Percentiles rank a stretch among this genome's conserved stretches.
These are phyloP conservation scores for Corythornis vintsioides DNA, from an alignment of 2,113 vertebrate species.

Conservation along the genomic window DNA sequence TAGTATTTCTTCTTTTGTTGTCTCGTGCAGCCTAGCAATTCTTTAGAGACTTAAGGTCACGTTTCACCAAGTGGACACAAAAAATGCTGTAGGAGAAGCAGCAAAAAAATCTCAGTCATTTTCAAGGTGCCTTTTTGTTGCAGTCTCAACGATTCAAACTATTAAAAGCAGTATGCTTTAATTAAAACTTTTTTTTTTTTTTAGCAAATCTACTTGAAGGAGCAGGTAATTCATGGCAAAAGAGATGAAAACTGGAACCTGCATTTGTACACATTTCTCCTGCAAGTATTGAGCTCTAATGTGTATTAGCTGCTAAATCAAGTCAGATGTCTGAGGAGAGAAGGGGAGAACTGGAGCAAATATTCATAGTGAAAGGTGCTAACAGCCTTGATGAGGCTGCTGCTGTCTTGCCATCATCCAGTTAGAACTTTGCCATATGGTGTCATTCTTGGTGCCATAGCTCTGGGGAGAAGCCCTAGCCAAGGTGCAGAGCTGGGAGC, in stretches of 20 bases:
- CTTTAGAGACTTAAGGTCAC: background rate
- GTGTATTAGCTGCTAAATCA: background rate
- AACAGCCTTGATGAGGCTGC: conserved; percentile 36
- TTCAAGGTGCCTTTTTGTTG: background rate
- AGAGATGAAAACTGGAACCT: background rate
- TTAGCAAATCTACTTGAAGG: background rate
- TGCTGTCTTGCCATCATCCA: conserved; percentile 28
- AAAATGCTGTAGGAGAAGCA: background rate
- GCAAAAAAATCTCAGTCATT: background rate
- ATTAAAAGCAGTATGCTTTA: background rate
- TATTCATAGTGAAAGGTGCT: conserved; percentile 18
- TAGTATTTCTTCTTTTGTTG: background rate
- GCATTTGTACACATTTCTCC: background rate
- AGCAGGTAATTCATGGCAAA: background rate
- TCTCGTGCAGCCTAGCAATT: background rate
- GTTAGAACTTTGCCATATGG: conserved; percentile 22
- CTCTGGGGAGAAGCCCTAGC: background rate
- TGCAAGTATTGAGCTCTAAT: background rate
- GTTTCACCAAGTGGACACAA: background rate
- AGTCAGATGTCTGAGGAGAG: background rate
- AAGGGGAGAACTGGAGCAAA: background rate
- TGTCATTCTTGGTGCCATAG: background rate
- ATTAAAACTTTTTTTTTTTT: background rate
- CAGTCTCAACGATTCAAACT: background rate
- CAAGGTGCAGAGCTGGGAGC: background rate